phyloP scores from a whole-genome alignment of 2,888 invertebrate species.

The Cacoxenus indagator region DNA sequence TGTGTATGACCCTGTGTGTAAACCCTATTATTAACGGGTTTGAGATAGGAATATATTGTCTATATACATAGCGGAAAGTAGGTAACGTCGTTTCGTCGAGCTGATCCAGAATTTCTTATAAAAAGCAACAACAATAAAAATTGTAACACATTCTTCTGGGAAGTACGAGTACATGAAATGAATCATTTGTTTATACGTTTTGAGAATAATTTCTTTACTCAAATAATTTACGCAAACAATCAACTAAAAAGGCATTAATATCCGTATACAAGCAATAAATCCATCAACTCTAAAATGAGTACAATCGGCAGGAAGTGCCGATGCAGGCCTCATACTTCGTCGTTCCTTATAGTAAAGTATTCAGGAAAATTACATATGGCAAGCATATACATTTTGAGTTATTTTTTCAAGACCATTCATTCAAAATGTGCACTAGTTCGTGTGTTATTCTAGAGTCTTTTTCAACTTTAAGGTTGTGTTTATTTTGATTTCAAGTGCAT shows the following conservation, averaged over 20 bases:
- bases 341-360: background rate
- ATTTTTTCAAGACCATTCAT: background rate
- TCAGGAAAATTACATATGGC: background rate
- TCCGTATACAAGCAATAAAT: background rate
- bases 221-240: background rate
- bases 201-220: too few species aligned
- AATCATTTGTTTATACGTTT: too few species aligned
- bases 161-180: too few species aligned
- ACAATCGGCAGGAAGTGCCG: background rate
- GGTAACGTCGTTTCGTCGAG: too few species aligned
- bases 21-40: too few species aligned
- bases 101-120: too few species aligned
- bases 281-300: background rate
- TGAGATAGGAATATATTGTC: too few species aligned
- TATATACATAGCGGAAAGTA: too few species aligned
- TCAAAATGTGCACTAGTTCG: background rate
- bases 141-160: too few species aligned
- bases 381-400: background rate
- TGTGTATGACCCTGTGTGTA: too few species aligned
- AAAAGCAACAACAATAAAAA: too few species aligned
- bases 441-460: background rate
- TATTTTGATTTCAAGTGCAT: background rate
- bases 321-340: too few species aligned
- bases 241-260: background rate
- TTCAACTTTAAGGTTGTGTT: background rate